Conservation (phyloP, 2,113 vertebrate species). For the Thamnaconus septentrionalis region DNA sequence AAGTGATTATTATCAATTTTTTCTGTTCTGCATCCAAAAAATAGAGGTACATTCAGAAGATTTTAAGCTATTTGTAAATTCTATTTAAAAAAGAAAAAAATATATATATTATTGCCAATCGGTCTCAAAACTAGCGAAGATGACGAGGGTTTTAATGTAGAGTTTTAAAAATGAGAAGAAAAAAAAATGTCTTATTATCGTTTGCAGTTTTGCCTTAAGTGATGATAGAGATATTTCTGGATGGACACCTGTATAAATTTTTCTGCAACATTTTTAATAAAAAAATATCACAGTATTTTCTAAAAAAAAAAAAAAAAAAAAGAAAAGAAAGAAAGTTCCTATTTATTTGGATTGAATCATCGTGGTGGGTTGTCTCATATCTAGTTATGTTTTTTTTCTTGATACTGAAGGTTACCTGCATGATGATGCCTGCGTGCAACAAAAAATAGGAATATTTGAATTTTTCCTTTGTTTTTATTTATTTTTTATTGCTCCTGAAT, state of each 20-base stretch:
- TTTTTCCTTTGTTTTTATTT: no score
- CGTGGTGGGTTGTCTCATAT: no score
- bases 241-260: slow-evolving; percentile 97
- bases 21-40: slow-evolving; percentile 82
- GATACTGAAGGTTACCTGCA: no score
- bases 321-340: slow-evolving; percentile 63
- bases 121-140: slow-evolving; percentile 79
- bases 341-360: no score
- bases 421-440: no score
- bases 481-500: no score
- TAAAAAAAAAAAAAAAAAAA: slow-evolving; percentile 72
- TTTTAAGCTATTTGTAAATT: slow-evolving; percentile 81
- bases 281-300: slow-evolving; percentile 95
- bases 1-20: slow-evolving; percentile 70
- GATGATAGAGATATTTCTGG: slow-evolving; percentile 96
- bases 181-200: slow-evolving; percentile 82
- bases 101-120: slow-evolving; percentile 79
- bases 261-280: slow-evolving; percentile 99
- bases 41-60: slow-evolving; percentile 49
- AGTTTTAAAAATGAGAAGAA: slow-evolving; percentile 55
- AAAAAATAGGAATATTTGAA: no score
- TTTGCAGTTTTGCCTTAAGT: slow-evolving; percentile 95
- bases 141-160: slow-evolving; percentile 83
- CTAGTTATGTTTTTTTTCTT: no score
- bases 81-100: slow-evolving; percentile 68